These are phyloP conservation scores for Trissolcus brochymenae DNA, from an alignment of 2,888 invertebrate genomes.

Conservation along the genomic window DNA sequence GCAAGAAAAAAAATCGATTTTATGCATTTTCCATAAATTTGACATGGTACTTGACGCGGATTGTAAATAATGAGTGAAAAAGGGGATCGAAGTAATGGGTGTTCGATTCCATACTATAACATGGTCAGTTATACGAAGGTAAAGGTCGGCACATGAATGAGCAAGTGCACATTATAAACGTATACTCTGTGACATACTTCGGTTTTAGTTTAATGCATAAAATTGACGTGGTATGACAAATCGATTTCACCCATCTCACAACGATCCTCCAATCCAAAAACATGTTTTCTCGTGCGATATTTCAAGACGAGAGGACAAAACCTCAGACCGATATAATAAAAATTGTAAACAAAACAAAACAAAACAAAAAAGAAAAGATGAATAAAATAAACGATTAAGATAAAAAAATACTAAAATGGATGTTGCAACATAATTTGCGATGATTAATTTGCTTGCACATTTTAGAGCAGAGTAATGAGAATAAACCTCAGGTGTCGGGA, in stretches of 20 bases:
- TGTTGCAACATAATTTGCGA: too few relatives aligned
- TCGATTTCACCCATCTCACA: constrained; percentile 56
- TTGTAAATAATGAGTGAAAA: constrained; percentile 30
- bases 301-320: not conserved
- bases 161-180: constrained; percentile 46
- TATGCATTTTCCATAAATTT: constrained; percentile 18
- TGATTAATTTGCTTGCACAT: constrained; percentile 43
- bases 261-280: constrained; percentile 52
- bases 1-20: not conserved
- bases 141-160: constrained; percentile 54
- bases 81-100: constrained; percentile 48
- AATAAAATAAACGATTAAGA: not conserved
- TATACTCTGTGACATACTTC: constrained; percentile 51
- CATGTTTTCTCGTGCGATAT: constrained; percentile 29
- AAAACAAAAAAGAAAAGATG: too few relatives aligned
- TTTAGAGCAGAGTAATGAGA: constrained; percentile 87
- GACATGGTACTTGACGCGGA: constrained; percentile 28
- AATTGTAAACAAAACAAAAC: not conserved
- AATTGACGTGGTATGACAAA: constrained; percentile 47
- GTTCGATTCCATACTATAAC: constrained; percentile 50
- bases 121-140: constrained; percentile 52
- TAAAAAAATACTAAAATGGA: too few relatives aligned
- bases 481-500: constrained; percentile 79
- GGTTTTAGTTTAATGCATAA: constrained; percentile 37
- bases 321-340: not conserved